Evolutionary conservation across 1,140 invertebrate species (phyloP).

Genomic region (Bombus turneri): DNA sequence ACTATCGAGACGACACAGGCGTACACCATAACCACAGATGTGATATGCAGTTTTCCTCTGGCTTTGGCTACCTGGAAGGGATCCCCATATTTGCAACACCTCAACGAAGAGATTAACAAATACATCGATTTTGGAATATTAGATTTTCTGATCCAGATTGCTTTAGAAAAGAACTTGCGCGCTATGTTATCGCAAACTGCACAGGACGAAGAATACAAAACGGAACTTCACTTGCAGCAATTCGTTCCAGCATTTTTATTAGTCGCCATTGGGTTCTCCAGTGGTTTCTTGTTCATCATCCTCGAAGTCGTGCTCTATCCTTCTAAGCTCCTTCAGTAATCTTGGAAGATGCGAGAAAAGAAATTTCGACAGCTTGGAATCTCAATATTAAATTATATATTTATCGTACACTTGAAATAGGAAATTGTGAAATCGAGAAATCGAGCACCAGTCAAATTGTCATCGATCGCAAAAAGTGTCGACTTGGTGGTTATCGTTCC

Average conservation of each 20-base stretch:
- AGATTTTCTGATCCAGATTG: conserved; percentile 37
- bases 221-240: conserved; percentile 59
- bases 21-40: conserved; percentile 68
- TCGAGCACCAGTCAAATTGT: too few relatives aligned
- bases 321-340: background rate
- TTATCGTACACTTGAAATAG: too few relatives aligned
- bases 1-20: conserved; percentile 41
- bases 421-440: too few relatives aligned
- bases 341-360: too few relatives aligned
- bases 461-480: background rate
- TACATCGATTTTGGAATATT: conserved; percentile 69
- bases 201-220: conserved; percentile 6
- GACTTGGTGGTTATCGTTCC: conserved; percentile 3
- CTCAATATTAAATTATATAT: background rate
- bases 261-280: conserved; percentile 66
- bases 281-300: conserved; percentile 28
- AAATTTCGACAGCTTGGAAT: background rate
- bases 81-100: conserved; percentile 65
- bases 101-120: conserved; percentile 62
- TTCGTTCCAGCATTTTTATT: conserved; percentile 73
- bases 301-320: conserved; percentile 47
- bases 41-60: conserved; percentile 71
- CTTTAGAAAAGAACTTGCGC: background rate
- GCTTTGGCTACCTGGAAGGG: conserved; percentile 71
- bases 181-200: background rate